Conservation (phyloP, 2,113 vertebrate genomes). For the Phylloscopus whistleri region DNA sequence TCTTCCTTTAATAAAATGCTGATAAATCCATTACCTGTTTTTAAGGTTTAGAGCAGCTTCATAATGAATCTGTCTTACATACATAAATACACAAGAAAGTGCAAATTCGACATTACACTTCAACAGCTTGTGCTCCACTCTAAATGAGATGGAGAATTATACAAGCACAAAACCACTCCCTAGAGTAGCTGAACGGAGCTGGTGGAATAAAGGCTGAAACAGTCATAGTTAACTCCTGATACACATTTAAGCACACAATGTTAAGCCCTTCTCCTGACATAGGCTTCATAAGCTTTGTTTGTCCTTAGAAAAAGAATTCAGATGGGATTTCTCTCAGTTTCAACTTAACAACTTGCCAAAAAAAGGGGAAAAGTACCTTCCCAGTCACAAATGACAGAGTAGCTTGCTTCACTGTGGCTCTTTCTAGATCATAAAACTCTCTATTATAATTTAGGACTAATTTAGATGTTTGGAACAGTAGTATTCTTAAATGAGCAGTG, state of each 20-base stretch:
- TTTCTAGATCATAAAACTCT: not conserved
- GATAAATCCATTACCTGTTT: slow-evolving; percentile 22
- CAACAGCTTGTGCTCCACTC: not conserved
- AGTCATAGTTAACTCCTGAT: not conserved
- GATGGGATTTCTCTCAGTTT: not conserved
- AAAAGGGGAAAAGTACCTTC: not conserved
- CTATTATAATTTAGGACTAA: not conserved
- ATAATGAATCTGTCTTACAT: not conserved
- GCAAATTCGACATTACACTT: not conserved
- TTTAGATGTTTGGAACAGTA: not conserved
- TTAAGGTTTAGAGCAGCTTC: slow-evolving; percentile 12
- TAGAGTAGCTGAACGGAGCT: not conserved
- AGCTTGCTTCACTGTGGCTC: not conserved
- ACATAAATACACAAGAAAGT: not conserved
- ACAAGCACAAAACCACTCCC: slow-evolving; percentile 5
- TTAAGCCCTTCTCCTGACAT: not conserved
- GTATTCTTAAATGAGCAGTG: not conserved
- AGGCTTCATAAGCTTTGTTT: not conserved
- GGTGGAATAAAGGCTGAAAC: not conserved
- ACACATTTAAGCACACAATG: not conserved
- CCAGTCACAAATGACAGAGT: not conserved
- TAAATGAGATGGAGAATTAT: slow-evolving; percentile 8
- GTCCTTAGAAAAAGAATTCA: not conserved
- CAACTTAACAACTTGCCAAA: not conserved
- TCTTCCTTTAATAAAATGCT: slow-evolving; percentile 6